A percentile compares a stretch with the other conserved stretches of the same genome.
Conservation (phyloP, 2,797 vertebrate species). For the Geotrypetes seraphini region DNA sequence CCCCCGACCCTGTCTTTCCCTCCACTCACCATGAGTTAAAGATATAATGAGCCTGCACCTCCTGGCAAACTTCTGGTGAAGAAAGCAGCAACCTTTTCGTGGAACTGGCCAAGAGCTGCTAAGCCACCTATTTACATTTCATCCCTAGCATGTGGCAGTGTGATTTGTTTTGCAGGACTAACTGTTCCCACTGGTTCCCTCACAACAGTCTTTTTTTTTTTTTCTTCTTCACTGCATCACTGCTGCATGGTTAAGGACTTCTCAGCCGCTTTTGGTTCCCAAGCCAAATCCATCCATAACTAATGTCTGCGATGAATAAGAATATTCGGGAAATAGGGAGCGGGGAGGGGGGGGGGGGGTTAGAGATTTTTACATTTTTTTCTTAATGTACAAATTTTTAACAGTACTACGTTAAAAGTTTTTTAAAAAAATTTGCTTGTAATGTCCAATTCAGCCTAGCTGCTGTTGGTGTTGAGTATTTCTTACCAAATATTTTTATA, state of each 20-base stretch:
- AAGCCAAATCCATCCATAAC: too few species aligned
- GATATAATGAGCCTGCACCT: constrained; percentile 9
- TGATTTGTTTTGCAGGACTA: neutral
- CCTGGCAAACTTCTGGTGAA: constrained; percentile 16
- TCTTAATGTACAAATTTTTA: constrained; percentile 9
- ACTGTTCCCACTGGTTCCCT: neutral
- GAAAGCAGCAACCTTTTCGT: constrained; percentile 4
- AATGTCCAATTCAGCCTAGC: constrained; percentile 5
- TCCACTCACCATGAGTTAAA: constrained; percentile 3
- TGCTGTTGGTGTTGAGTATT: constrained; percentile 9
- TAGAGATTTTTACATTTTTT: constrained; percentile 10
- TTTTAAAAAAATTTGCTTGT: neutral
- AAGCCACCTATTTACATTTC: neutral
- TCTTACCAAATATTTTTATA: constrained; percentile 3
- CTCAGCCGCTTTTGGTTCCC: too few species aligned
- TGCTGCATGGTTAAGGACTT: too few species aligned
- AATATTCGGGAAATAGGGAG: constrained; percentile 5
- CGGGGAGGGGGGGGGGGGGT: too few species aligned
- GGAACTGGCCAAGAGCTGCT: constrained; percentile 8
- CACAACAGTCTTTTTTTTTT: constrained; percentile 1
- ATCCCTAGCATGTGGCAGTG: neutral
- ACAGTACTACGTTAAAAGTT: constrained; percentile 16
- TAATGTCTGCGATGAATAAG: too few species aligned
- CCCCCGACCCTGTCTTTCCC: constrained; percentile 14
- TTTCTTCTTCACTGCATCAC: too few species aligned